A percentile compares a stretch with the other conserved stretches of the same genome.
Conservation (phyloP, 1,140 invertebrate species). For the Saccostrea echinata region DNA sequence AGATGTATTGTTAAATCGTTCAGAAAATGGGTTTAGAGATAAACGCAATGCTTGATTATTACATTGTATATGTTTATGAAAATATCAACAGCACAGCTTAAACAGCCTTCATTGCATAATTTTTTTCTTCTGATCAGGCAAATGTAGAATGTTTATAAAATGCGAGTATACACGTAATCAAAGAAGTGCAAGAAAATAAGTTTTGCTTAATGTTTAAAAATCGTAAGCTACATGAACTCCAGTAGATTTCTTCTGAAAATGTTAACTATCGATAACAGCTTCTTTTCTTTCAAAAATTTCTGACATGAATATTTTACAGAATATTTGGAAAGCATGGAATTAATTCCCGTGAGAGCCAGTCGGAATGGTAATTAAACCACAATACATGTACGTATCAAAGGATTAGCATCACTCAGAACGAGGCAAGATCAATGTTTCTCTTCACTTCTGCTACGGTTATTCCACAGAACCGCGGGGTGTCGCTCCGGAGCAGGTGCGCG, state of each 20-base stretch:
- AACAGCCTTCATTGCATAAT: too few species aligned
- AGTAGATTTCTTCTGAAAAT: too few species aligned
- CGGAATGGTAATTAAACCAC: constrained; percentile 15
- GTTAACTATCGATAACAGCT: too few species aligned
- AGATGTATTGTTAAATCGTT: neutral
- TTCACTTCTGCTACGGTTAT: neutral
- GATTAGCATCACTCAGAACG: constrained; percentile 5
- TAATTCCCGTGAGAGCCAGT: constrained; percentile 20
- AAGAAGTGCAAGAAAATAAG: too few species aligned
- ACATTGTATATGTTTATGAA: too few species aligned
- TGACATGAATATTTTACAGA: neutral
- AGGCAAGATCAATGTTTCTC: constrained; percentile 11
- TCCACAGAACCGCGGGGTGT: neutral
- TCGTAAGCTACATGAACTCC: too few species aligned
- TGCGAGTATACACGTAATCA: too few species aligned
- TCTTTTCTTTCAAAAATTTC: neutral
- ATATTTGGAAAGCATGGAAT: neutral
- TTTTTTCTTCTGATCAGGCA: too few species aligned
- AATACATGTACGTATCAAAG: constrained; percentile 34
- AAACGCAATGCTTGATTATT: neutral
- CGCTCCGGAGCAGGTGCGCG: constrained; percentile 7
- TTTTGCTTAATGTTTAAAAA: too few species aligned
- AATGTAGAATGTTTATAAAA: too few species aligned
- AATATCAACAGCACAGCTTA: too few species aligned
- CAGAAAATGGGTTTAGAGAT: neutral